These are phyloP conservation scores for Carposina sasakii DNA, from an alignment of 1,140 invertebrate species.

Conservation along the genomic window DNA sequence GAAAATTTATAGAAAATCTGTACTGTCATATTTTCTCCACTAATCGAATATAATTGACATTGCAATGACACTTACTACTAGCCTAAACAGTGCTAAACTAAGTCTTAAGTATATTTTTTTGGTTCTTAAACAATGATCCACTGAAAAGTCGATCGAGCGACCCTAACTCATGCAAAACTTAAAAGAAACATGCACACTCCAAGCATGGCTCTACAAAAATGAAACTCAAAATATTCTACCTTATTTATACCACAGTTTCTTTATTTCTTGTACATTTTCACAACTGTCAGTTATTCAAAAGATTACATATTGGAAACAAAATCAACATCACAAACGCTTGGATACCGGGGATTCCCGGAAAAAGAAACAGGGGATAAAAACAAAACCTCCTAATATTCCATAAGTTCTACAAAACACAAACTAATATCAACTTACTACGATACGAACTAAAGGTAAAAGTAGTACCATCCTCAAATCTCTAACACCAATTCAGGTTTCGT, in stretches of 20 bases:
- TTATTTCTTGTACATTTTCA: constrained; percentile 49
- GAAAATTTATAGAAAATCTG: constrained; percentile 61
- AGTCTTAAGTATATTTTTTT: constrained; percentile 54
- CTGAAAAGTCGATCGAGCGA: constrained; percentile 17
- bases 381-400: constrained; percentile 35
- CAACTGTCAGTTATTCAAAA: constrained; percentile 38
- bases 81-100: constrained; percentile 63
- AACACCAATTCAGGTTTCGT: constrained; percentile 4
- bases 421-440: constrained; percentile 35
- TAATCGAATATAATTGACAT: constrained; percentile 72
- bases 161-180: constrained; percentile 19
- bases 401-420: constrained; percentile 32
- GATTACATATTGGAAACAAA: constrained; percentile 18
- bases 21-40: constrained; percentile 52
- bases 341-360: neutral
- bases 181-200: constrained; percentile 48
- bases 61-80: constrained; percentile 68
- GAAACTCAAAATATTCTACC: constrained; percentile 42
- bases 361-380: constrained; percentile 32
- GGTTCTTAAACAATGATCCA: constrained; percentile 46
- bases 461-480: constrained; percentile 42
- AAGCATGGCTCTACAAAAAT: constrained; percentile 38
- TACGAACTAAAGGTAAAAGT: constrained; percentile 31
- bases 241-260: constrained; percentile 33
- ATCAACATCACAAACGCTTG: constrained; percentile 11